Percentiles rank a stretch among this genome's conserved stretches.
These are phyloP conservation scores for Arrhopalites spinosus DNA, from an alignment of 2,888 invertebrate genomes.

Conservation along the genomic window DNA sequence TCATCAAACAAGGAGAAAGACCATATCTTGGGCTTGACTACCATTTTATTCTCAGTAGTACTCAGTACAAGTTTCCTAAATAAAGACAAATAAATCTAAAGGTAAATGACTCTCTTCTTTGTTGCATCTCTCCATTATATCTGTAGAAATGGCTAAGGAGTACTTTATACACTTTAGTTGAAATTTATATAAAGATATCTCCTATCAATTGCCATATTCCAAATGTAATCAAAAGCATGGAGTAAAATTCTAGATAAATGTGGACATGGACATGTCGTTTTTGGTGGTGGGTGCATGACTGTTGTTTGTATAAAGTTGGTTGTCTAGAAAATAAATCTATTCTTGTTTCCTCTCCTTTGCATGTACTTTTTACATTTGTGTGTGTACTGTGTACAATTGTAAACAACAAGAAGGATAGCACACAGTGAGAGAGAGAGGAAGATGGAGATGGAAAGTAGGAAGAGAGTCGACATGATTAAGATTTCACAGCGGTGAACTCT, in stretches of 20 bases:
- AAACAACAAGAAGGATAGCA: not conserved
- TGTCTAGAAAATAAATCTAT: constrained; percentile 20
- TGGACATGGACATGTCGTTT: not conserved
- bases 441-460: not conserved
- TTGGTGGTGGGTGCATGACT: not conserved
- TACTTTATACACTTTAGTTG: too few species aligned
- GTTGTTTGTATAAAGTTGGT: not conserved
- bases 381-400: not conserved
- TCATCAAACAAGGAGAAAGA: not conserved
- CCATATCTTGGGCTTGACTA: too few species aligned
- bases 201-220: too few species aligned
- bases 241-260: too few species aligned
- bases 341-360: not conserved
- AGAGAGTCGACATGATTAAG: constrained; percentile 32
- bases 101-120: too few species aligned
- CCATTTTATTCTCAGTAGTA: too few species aligned
- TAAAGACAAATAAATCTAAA: too few species aligned
- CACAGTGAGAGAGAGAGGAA: not conserved
- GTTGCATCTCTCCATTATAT: too few species aligned
- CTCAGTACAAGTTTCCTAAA: too few species aligned
- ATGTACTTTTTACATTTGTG: not conserved
- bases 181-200: too few species aligned
- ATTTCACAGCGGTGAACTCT: constrained; percentile 38
- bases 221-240: not conserved
- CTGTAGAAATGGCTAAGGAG: too few species aligned